phyloP scores from a whole-genome alignment of 2,113 vertebrate species.

The Strix aluco region DNA sequence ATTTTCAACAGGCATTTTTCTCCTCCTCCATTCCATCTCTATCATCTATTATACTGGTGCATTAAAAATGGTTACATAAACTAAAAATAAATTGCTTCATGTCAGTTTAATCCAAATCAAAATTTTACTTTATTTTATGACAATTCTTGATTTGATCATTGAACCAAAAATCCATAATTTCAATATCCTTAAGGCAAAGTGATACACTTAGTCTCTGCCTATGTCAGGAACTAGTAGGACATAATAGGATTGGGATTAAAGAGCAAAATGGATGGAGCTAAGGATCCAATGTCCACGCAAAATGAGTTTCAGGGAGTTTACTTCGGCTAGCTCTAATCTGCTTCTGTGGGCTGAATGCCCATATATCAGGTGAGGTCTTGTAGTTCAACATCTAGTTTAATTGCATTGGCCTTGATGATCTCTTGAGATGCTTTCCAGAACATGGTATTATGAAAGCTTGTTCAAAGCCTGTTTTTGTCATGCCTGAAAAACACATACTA shows the following conservation, averaged over 20 bases:
- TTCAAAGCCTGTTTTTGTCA: background rate
- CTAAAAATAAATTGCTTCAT: background rate
- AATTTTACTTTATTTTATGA: background rate
- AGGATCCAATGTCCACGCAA: background rate
- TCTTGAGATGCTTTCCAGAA: background rate
- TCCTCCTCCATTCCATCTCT: background rate
- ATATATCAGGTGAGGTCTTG: rapidly evolving
- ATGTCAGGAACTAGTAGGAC: background rate
- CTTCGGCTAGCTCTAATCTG: background rate
- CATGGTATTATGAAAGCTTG: background rate
- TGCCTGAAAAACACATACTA: background rate
- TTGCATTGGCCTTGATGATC: background rate
- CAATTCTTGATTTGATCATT: background rate
- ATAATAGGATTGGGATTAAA: background rate
- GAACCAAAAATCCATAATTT: background rate
- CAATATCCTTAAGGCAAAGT: background rate
- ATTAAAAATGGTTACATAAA: background rate
- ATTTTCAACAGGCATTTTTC: background rate
- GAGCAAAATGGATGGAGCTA: background rate
- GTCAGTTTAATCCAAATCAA: background rate
- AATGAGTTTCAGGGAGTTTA: background rate
- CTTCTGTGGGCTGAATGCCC: background rate
- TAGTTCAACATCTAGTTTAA: background rate
- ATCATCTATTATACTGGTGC: background rate
- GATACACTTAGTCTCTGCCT: background rate